Conservation (phyloP, 2,888 invertebrate genomes). For the Scaptodrosophila latifasciaeformis region DNA sequence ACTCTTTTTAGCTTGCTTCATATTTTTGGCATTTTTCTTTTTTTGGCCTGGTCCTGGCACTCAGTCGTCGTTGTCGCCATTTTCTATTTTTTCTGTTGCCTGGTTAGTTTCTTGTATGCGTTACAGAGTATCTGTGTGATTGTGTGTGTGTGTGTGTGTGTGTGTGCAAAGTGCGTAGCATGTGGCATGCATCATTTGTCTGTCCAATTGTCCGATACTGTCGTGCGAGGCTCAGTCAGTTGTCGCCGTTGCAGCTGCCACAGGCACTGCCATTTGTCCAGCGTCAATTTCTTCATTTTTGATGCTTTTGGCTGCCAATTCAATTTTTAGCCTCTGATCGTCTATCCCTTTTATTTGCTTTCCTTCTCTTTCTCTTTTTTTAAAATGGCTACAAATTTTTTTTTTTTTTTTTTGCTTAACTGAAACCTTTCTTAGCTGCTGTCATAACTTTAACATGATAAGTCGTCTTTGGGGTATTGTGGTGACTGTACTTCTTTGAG, state of each 20-base stretch:
- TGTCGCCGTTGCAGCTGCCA: conserved; percentile 35
- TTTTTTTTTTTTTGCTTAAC: conserved; percentile 1
- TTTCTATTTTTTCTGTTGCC: conserved; percentile 9
- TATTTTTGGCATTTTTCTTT: conserved; percentile 3
- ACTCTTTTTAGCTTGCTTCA: conserved; percentile 4
- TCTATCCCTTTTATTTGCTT: not conserved
- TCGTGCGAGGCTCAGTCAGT: conserved; percentile 39
- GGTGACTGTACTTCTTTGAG: too few relatives aligned
- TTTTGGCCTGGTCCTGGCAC: not conserved
- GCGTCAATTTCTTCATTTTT: not conserved
- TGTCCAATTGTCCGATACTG: conserved; percentile 18
- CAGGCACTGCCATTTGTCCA: conserved; percentile 17
- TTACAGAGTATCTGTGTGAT: conserved; percentile 4
- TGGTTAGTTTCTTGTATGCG: conserved; percentile 18
- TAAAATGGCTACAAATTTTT: conserved; percentile 12
- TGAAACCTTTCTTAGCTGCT: too few relatives aligned
- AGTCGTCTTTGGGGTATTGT: too few relatives aligned
- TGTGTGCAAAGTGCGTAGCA: conserved; percentile 43
- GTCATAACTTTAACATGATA: too few relatives aligned
- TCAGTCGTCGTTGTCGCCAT: conserved; percentile 2
- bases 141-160: conserved; percentile 8
- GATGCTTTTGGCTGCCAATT: conserved; percentile 21
- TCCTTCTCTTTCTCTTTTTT: not conserved
- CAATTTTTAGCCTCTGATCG: not conserved
- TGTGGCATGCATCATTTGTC: conserved; percentile 52